Conservation (phyloP, 2,113 vertebrate genomes). For the Merops nubicus region DNA sequence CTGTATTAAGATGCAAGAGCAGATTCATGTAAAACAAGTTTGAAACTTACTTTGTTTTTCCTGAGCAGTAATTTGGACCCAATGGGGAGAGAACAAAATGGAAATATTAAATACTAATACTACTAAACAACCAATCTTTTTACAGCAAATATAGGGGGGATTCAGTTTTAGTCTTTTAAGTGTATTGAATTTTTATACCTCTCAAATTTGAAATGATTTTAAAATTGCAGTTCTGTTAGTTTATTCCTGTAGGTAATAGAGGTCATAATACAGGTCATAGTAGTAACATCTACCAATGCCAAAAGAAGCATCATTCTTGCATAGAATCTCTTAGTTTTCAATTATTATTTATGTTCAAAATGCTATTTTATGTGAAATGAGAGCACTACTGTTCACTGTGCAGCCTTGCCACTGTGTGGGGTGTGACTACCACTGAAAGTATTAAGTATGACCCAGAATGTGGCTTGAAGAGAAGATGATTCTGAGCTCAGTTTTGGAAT, state of each 20-base stretch:
- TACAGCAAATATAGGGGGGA: neutral
- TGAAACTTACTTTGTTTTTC: neutral
- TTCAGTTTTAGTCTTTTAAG: neutral
- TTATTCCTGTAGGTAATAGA: neutral
- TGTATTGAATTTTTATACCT: neutral
- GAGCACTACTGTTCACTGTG: neutral
- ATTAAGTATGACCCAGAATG: rapidly evolving
- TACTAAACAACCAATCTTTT: neutral
- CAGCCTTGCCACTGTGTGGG: neutral
- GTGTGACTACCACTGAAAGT: neutral
- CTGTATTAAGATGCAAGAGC: neutral
- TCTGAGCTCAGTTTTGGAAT: rapidly evolving
- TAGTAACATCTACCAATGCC: neutral
- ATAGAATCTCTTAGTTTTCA: neutral
- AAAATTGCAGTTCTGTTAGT: neutral
- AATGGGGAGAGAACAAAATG: neutral
- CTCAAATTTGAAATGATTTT: neutral
- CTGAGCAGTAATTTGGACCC: neutral
- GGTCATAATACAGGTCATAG: neutral
- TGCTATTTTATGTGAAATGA: neutral
- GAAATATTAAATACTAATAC: neutral
- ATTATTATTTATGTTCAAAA: neutral
- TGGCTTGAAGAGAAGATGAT: neutral
- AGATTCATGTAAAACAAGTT: neutral
- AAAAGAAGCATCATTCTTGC: neutral